Evolutionary conservation across 92 coral and sea anemone genomes (phyloP), one percentile per base, ranked within the genome.

Genomic region (Montipora capitata): DNA sequence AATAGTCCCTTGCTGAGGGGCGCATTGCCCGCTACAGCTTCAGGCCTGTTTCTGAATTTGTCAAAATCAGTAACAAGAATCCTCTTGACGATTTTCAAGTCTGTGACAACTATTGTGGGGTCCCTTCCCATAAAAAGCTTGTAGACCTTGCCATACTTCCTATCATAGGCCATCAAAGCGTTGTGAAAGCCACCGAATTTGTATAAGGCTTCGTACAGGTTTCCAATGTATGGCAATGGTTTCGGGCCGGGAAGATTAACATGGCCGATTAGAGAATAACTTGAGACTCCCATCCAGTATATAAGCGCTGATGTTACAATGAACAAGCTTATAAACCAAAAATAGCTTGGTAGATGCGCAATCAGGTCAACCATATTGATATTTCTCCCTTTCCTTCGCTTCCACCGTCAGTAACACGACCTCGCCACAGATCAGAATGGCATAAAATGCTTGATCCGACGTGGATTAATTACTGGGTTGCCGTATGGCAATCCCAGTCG

Each of bases 191-290:
- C 98, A 57, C 93, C 98, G 68, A 87, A 68, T 73, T 87, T 79
- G 16, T 10, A 72, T 1, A 78, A 17, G 10, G 89, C 82, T 43
- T 95, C 96, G 15, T 68, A 76, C 10, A 95, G 82, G 84, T 95
- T 95, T 9, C 98, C 98, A 3, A 95, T 41, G 67, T 87, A 95
- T 52, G 98, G 98, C 94, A 90, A 90, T 0, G 98, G 98, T 72
- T 85, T 90, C 4, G 96, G 94, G 13, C 96, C 98, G 2, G 91
- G 93, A 3, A 90, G 70, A 4, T 85, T 54, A 0, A 92, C 88
- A 71, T 90, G 80, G 35, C 90, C 73, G 3, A 88, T 72, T 9
- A 92, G 74, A 7, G 93, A 44, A 81, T 92, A 92, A 18, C 91
- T 71, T 63, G 93, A 93, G 61, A 90, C 88, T 5, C 98, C 98